Percentiles rank a stretch among this genome's conserved stretches.
Conservation (phyloP, 64 coral and sea anemone species). For the Montipora cactus region DNA sequence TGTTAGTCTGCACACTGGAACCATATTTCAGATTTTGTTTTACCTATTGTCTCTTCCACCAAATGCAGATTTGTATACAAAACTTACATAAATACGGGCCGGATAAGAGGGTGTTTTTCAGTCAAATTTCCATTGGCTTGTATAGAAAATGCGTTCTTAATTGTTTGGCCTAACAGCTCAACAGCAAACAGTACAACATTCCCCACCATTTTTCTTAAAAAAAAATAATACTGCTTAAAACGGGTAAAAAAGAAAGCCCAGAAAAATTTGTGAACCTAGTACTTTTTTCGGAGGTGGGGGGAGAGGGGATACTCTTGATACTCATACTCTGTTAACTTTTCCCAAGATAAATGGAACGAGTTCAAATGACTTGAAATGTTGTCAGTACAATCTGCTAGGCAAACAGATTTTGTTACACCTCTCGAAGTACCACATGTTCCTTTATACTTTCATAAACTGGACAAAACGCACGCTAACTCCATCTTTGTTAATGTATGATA, state of each 20-base stretch:
- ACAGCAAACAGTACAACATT: neutral
- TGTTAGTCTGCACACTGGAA: neutral
- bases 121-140: neutral
- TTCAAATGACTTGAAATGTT: neutral
- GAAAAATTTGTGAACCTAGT: no score
- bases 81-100: no score
- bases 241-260: no score
- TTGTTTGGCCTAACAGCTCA: slow-evolving; percentile 11
- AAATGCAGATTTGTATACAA: neutral
- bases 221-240: no score
- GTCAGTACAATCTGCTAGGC: neutral
- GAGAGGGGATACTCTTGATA: no score
- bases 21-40: slow-evolving; percentile 6
- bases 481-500: slow-evolving; percentile 2
- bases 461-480: neutral
- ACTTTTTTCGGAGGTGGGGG: no score
- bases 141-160: neutral
- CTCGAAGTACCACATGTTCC: neutral
- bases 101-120: no score
- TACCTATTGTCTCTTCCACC: neutral
- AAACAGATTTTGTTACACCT: neutral
- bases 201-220: neutral
- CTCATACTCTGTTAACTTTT: neutral
- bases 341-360: neutral
- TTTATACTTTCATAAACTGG: neutral